Base-by-base conservation (phyloP, 2,113 vertebrate genomes). In the Rhinolophus ferrumequinum region DNA sequence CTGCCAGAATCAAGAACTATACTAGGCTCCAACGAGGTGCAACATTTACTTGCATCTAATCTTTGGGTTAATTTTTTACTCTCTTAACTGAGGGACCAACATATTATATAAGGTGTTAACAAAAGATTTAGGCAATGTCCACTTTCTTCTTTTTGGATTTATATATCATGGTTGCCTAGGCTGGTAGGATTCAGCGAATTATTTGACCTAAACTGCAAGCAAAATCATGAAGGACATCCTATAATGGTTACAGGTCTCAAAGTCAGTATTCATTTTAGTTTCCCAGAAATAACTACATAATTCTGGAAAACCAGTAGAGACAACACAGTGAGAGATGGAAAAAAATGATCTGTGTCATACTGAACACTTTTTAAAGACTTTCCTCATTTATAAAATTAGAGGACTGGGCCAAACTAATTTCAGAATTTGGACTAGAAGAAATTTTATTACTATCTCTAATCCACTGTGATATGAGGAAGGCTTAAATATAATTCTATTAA, bases 201-300 rank as follows among this genome's bases (percentile, higher is more conserved):
- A 95, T 81, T 16, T 84, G 67, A 75, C 4, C 56, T 95, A 94
- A 84, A 60, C 1, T 88, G 11, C 58, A 76, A 96, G 11, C 58
- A 76, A 96, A 92, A 44, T 47, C 14, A 83, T 6, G 9, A 44
- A 93, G 28, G 30, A 33, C 0, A 86, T 50, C 30, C 12, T 47
- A 2, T 58, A 80, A 82, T 2, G 4, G 28, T 60, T 38, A 88
- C 0, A 73, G 22, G n/a, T 11, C 56, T 81, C 26, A 66, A 26
- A 91, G 30, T 90, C 33, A 75, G 10, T 76, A 26, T 86, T 87
- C 54, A 94, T 62, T 90, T 95, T 88, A 92, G 19, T 93, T 93
- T 92, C 30, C 47, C 21, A 96, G 54, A 84, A 96, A 77, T 60
- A 94, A 87, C 58, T 79, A 60, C 3, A 13, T 69, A 76, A 58